phyloP scores from a whole-genome alignment of 2,113 vertebrate species.

The Rhea pennata region DNA sequence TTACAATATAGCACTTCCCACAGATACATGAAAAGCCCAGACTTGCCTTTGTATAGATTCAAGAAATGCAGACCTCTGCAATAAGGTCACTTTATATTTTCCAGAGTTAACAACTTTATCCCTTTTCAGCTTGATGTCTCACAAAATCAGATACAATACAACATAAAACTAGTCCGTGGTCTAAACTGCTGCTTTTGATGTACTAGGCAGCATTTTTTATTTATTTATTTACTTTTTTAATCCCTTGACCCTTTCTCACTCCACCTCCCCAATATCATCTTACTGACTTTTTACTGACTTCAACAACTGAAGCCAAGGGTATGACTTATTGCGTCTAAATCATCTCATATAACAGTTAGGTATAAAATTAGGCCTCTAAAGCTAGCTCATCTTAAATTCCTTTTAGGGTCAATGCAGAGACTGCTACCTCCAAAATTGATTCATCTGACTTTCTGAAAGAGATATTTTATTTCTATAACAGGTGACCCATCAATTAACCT shows the following conservation, averaged over 20 bases:
- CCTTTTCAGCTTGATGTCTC: not conserved
- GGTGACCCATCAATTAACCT: not conserved
- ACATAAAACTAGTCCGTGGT: not conserved
- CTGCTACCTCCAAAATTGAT: not conserved
- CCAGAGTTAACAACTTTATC: not conserved
- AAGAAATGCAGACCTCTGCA: not conserved
- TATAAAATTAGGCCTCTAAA: not conserved
- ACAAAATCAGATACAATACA: not conserved
- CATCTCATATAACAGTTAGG: not conserved
- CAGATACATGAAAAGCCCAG: not conserved
- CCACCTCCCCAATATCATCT: not conserved
- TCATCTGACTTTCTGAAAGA: not conserved
- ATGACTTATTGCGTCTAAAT: not conserved
- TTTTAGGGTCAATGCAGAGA: not conserved
- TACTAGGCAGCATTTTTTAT: not conserved
- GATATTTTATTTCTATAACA: not conserved
- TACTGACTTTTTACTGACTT: not conserved
- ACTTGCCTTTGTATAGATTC: not conserved
- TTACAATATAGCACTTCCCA: not conserved
- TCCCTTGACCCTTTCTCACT: not conserved
- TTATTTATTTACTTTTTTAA: not conserved
- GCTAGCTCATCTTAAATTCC: not conserved
- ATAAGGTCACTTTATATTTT: not conserved
- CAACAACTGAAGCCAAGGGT: not conserved
- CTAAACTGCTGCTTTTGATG: not conserved